Base-by-base conservation (phyloP, 2,888 invertebrate genomes). In the Agriotes lineatus region DNA sequence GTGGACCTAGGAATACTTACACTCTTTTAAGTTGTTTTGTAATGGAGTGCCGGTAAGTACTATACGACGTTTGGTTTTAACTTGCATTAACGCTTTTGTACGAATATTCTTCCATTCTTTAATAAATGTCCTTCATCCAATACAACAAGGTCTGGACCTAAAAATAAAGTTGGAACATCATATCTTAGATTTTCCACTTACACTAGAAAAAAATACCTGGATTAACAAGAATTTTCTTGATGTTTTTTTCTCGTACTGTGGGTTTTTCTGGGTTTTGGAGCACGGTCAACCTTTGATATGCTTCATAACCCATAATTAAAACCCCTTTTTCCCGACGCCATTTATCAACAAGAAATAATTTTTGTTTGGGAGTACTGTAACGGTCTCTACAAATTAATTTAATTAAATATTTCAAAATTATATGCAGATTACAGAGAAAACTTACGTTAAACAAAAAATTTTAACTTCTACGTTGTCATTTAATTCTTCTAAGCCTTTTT, bases 111-210 rank as follows among this genome's bases (percentile, higher is more conserved):
- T 74, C 91, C 91, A 80, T 96, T 96, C 86, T 96, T 96, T 61
- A 97, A 85, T 35, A 95, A 85, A 82, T 97, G 97, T 0, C 96
- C 97, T 84, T 97, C 97, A 81, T 97, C 97, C 78, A 96, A 95
- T 0, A 97, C 88, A 0, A 96, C 89, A 6, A 96, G 84, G 83
- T 96, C 95, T 0, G 96, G 94, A 0, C 96, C 83, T 81, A 54
- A 10, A n/a, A n/a, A n/a, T n/a, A n/a, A n/a, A n/a, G n/a, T n/a
- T n/a, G n/a, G n/a, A n/a, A n/a, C n/a, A n/a, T n/a, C n/a, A n/a
- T n/a, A n/a, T 25, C 4, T 25, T 25, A 5, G 3, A 25, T 25
- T 25, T 25, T 25, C 7, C 7, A 25, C 25, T 25, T 25, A n/a
- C n/a, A n/a, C n/a, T n/a, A n/a, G n/a, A n/a, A n/a, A 3, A 25